These are phyloP conservation scores for Orthosia gracilis DNA, from an alignment of 2,888 invertebrate genomes.

Conservation along the genomic window DNA sequence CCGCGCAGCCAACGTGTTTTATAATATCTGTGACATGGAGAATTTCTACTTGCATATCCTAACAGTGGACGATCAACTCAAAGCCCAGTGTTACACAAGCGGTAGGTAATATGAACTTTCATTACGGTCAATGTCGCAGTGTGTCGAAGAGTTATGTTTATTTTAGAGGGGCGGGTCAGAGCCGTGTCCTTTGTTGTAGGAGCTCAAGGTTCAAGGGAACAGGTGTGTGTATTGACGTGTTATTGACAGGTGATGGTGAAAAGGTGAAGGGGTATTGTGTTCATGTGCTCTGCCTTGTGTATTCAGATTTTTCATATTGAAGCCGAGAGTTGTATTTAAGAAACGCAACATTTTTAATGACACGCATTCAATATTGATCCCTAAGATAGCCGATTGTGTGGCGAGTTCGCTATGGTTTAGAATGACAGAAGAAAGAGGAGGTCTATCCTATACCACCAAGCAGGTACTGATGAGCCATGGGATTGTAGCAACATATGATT, in stretches of 20 bases:
- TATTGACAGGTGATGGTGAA: constrained; percentile 25
- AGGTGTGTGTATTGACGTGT: constrained; percentile 14
- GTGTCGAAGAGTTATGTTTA: constrained; percentile 45
- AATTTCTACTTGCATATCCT: neutral
- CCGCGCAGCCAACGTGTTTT: neutral
- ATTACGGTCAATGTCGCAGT: constrained; percentile 84
- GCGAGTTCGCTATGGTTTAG: no score
- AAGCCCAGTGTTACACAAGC: constrained; percentile 74
- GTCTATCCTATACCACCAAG: no score
- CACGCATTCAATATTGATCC: no score
- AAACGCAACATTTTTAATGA: no score
- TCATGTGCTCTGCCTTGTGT: neutral
- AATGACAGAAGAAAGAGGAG: no score
- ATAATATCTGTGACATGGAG: no score
- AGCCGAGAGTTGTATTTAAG: no score
- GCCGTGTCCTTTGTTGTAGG: constrained; percentile 39
- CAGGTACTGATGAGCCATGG: no score
- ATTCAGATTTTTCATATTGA: neutral
- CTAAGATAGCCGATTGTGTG: no score
- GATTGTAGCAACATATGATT: neutral
- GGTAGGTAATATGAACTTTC: constrained; percentile 82
- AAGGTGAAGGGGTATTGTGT: neutral
- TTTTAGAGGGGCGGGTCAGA: constrained; percentile 41
- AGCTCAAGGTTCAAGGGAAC: constrained; percentile 47
- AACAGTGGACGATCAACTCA: constrained; percentile 8